phyloP scores from a whole-genome alignment of 2,888 invertebrate species.

The Caenorhabditis wallacei region DNA sequence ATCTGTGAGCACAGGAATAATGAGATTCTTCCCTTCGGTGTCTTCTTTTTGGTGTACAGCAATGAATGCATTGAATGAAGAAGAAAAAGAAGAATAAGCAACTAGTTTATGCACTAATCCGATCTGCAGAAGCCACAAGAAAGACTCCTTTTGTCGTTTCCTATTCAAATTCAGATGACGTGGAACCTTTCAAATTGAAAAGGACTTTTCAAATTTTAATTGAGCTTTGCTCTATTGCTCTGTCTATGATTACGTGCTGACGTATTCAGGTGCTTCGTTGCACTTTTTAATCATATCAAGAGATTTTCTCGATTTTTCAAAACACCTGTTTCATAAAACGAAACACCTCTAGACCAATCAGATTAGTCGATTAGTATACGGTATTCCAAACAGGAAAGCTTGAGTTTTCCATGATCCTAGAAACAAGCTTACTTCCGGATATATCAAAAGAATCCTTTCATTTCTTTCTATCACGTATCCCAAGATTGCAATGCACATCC shows the following conservation, averaged over 20 bases:
- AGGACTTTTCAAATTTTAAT: background rate
- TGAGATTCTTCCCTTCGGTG: constrained; percentile 32
- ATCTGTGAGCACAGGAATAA: constrained; percentile 41
- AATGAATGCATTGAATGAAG: background rate
- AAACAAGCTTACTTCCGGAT: too few relatives aligned
- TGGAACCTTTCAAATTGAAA: background rate
- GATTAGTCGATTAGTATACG: background rate
- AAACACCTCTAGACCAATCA: background rate
- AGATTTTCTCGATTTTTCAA: background rate
- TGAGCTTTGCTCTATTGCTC: background rate
- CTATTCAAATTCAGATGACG: background rate
- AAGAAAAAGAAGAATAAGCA: constrained; percentile 13
- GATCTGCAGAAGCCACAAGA: background rate
- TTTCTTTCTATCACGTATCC: background rate
- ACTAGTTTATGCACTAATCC: constrained; percentile 17
- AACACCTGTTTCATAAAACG: background rate
- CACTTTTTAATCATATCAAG: background rate
- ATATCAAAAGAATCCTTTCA: too few relatives aligned
- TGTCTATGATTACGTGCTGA: background rate
- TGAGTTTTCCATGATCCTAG: too few relatives aligned
- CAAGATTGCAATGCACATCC: background rate
- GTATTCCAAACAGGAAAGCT: too few relatives aligned
- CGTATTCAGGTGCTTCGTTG: background rate
- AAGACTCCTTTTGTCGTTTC: background rate
- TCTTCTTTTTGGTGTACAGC: constrained; percentile 7